A percentile compares a stretch with the other conserved stretches of the same genome.
Evolutionary conservation across 1,140 invertebrate species (phyloP).

Genomic region (Sycophaga agraensis): DNA sequence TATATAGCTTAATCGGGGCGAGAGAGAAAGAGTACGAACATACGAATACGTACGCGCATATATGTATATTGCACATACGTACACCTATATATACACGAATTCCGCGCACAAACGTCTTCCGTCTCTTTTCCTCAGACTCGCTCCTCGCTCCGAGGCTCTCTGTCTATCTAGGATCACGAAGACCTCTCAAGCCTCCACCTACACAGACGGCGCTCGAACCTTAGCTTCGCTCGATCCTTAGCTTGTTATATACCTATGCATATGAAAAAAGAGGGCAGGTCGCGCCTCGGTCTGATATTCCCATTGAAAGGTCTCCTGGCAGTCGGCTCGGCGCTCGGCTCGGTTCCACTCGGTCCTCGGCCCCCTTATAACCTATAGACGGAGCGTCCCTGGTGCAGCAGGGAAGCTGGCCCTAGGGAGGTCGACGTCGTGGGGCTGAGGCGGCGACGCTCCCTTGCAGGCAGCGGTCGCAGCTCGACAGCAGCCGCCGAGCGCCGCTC

Average conservation of each 20-base stretch:
- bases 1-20: conserved; percentile 18
- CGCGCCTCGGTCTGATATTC: no score
- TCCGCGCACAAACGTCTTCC: not conserved
- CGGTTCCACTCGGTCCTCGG: no score
- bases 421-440: not conserved
- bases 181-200: not conserved
- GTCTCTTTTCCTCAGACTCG: not conserved
- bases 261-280: no score
- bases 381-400: not conserved
- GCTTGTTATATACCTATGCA: no score
- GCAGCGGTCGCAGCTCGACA: conserved; percentile 1
- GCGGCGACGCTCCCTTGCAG: not conserved
- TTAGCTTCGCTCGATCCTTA: no score
- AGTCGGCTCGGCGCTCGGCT: no score
- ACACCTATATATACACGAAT: conserved; percentile 13
- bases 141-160: not conserved
- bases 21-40: conserved; percentile 17
- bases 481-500: conserved; percentile 7
- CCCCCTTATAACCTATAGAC: conserved; percentile 16
- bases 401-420: not conserved
- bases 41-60: not conserved
- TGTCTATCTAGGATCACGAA: conserved; percentile 4
- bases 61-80: not conserved
- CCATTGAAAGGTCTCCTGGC: no score
- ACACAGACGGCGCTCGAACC: not conserved